Conservation (phyloP, 2,797 vertebrate genomes). For the Gymnoscopelus microlampas region DNA sequence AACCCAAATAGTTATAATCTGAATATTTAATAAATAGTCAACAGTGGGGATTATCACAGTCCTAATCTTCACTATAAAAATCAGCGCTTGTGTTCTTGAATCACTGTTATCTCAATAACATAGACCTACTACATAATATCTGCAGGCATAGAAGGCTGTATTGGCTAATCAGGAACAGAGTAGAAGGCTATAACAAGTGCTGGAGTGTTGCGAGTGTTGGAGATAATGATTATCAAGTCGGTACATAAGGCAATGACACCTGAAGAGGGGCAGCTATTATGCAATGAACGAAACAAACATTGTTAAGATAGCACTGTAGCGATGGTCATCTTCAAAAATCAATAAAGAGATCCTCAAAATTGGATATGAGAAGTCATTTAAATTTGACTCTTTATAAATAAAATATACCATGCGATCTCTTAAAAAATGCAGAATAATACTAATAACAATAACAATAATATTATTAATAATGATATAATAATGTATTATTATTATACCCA, state of each 20-base stretch:
- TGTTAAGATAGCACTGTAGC: slow-evolving; percentile 33
- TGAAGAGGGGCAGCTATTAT: slow-evolving; percentile 66
- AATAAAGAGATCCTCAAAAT: not conserved
- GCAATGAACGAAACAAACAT: slow-evolving; percentile 60
- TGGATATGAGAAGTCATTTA: not conserved
- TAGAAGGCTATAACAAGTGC: slow-evolving; percentile 45
- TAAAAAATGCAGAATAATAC: not conserved
- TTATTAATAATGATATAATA: not conserved
- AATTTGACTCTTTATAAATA: not conserved
- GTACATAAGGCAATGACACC: slow-evolving; percentile 72
- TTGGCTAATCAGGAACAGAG: slow-evolving; percentile 56
- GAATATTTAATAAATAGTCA: not conserved
- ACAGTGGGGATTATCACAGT: not conserved
- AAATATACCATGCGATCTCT: no score
- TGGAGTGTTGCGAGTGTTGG: slow-evolving; percentile 50
- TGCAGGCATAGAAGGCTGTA: slow-evolving; percentile 27
- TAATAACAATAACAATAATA: not conserved
- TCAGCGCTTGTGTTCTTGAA: not conserved
- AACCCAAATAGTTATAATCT: not conserved
- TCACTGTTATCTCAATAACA: slow-evolving; percentile 40
- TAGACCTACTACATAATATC: slow-evolving; percentile 11
- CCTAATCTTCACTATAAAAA: not conserved
- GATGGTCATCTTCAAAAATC: slow-evolving; percentile 13
- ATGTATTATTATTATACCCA: not conserved
- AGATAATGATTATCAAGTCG: slow-evolving; percentile 79